Conservation (phyloP, 2,113 vertebrate genomes). For the Raphicerus campestris region DNA sequence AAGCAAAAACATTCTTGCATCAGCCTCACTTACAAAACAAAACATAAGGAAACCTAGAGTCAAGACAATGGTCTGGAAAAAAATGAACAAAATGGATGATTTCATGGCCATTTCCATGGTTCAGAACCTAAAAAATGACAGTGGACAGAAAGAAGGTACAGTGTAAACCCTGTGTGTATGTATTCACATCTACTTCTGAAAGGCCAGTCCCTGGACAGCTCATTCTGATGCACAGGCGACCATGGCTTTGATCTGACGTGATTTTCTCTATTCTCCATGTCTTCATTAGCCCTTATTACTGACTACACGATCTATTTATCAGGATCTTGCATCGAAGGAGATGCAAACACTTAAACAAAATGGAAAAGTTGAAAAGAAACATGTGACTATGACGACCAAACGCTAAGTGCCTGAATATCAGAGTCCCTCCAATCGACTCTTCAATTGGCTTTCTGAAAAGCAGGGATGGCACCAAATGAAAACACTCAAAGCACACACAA, state of each 20-base stretch:
- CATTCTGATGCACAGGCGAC: fast-evolving
- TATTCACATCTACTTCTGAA: background rate
- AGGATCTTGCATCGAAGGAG: background rate
- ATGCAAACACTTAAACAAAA: background rate
- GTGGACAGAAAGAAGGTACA: background rate
- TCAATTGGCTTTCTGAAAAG: background rate
- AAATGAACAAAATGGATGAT: background rate
- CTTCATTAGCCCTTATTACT: background rate
- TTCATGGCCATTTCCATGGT: no score
- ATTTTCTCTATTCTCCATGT: background rate
- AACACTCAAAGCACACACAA: background rate
- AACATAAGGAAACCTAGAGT: background rate
- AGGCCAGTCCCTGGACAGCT: background rate
- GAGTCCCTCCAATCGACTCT: background rate
- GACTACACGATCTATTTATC: background rate
- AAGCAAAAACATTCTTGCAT: background rate
- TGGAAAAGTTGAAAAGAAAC: background rate
- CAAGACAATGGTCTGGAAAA: background rate
- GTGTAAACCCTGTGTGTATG: fast-evolving
- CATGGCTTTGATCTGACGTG: fast-evolving
- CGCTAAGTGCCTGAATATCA: background rate
- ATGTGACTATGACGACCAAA: background rate
- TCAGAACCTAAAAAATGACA: background rate
- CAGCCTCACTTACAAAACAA: background rate
- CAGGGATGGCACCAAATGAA: background rate